A percentile compares a stretch with the other conserved stretches of the same genome.
Conservation (phyloP, 2,113 vertebrate species). For the Platichthys stellatus region DNA sequence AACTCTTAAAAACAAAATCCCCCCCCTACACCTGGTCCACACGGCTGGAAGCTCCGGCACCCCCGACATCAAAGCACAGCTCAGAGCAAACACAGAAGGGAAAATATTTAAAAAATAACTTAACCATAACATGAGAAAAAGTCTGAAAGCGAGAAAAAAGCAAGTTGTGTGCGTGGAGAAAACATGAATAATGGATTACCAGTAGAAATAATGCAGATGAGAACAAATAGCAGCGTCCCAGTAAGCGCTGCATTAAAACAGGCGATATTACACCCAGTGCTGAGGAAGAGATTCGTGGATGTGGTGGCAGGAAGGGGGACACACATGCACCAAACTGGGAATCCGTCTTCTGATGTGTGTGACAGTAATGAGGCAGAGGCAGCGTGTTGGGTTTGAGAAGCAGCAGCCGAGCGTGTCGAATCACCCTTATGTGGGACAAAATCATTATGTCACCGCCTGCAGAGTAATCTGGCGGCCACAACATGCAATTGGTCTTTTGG, state of each 20-base stretch:
- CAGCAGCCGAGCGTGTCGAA: conserved; percentile 73
- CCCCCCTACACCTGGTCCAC: conserved; percentile 51
- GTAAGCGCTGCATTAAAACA: conserved; percentile 47
- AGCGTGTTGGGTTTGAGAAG: conserved; percentile 56
- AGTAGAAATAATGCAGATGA: conserved; percentile 68
- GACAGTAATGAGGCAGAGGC: conserved; percentile 75
- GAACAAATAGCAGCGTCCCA: conserved; percentile 61
- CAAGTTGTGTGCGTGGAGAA: conserved; percentile 49
- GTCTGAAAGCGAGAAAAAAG: conserved; percentile 57
- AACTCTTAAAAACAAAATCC: conserved; percentile 45
- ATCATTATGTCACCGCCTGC: conserved; percentile 71
- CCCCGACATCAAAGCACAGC: conserved; percentile 65
- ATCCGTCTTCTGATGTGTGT: conserved; percentile 51
- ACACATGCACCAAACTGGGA: conserved; percentile 23
- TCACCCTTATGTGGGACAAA: conserved; percentile 71
- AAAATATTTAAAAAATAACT: conserved; percentile 39
- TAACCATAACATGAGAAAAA: conserved; percentile 10
- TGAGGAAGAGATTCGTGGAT: conserved; percentile 1
- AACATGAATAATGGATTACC: conserved; percentile 73
- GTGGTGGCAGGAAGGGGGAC: not conserved
- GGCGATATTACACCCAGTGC: conserved; percentile 17
- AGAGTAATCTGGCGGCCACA: conserved; percentile 62
- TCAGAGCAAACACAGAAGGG: conserved; percentile 56
- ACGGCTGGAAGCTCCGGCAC: conserved; percentile 46
- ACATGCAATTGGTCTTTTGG: conserved; percentile 65